Conservation (phyloP, 2,888 invertebrate species). For the Trichopoda pennipes region DNA sequence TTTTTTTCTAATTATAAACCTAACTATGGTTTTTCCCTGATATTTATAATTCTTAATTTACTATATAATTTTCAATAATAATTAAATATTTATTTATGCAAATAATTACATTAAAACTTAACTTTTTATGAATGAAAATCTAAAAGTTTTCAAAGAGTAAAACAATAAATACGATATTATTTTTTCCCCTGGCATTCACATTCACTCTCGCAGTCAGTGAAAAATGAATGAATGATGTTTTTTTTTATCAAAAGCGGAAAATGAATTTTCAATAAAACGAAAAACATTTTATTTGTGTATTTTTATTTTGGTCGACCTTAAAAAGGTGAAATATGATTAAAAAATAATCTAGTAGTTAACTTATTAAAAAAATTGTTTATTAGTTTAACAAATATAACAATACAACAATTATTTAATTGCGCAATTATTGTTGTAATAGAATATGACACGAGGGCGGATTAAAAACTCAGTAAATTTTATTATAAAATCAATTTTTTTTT, state of each 20-base stretch:
- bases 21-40: no score
- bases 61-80: no score
- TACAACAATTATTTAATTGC: slow-evolving; percentile 8
- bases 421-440: slow-evolving; percentile 12
- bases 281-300: not conserved
- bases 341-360: not conserved
- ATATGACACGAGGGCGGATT: not conserved
- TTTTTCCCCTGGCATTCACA: slow-evolving; percentile 20
- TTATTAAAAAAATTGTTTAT: slow-evolving; percentile 6
- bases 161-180: not conserved
- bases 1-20: no score
- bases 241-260: slow-evolving; percentile 31
- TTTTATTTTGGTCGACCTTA: slow-evolving; percentile 12
- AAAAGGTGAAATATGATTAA: not conserved
- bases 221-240: no score
- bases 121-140: slow-evolving; percentile 27
- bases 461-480: no score
- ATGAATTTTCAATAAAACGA: not conserved
- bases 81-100: not conserved
- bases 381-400: not conserved
- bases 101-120: not conserved
- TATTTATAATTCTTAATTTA: no score
- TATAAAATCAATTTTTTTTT: no score
- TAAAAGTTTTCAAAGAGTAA: not conserved
- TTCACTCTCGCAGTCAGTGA: not conserved